Percentiles rank a stretch among this genome's conserved stretches.
phyloP scores from a whole-genome alignment of 2,888 invertebrate species.

The Brassicogethes aeneus region DNA sequence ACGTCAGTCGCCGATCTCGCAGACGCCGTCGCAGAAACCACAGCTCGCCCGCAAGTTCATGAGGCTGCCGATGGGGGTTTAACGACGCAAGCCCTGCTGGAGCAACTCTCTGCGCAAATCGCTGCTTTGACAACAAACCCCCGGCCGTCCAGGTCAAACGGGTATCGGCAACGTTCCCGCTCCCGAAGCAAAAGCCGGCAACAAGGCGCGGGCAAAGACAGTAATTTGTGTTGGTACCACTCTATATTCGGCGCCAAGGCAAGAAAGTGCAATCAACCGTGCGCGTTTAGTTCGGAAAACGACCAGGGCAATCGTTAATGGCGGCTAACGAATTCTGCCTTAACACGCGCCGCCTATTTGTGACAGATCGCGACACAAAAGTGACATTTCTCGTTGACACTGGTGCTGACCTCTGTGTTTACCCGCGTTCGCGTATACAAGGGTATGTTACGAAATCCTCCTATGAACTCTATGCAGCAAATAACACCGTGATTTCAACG shows the following conservation, averaged over 20 bases:
- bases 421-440: conserved; percentile 15
- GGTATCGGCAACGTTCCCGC: no score
- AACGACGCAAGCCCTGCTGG: no score
- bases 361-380: conserved; percentile 19
- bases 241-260: conserved; percentile 9
- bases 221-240: conserved; percentile 13
- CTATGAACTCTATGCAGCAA: conserved; percentile 28
- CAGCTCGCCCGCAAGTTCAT: no score
- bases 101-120: no score
- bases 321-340: conserved; percentile 20
- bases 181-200: neutral
- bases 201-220: neutral
- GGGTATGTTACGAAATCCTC: conserved; percentile 13
- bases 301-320: conserved; percentile 20
- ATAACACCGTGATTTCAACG: conserved; percentile 25
- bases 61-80: no score
- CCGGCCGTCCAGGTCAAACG: no score
- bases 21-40: no score
- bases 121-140: no score
- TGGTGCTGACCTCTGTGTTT: conserved; percentile 18
- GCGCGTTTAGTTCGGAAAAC: conserved; percentile 7
- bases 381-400: conserved; percentile 15
- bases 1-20: no score
- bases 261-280: conserved; percentile 11
- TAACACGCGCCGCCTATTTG: conserved; percentile 20